These are phyloP conservation scores for Netelia virgata DNA, from an alignment of 2,888 invertebrate genomes.

Conservation along the genomic window DNA sequence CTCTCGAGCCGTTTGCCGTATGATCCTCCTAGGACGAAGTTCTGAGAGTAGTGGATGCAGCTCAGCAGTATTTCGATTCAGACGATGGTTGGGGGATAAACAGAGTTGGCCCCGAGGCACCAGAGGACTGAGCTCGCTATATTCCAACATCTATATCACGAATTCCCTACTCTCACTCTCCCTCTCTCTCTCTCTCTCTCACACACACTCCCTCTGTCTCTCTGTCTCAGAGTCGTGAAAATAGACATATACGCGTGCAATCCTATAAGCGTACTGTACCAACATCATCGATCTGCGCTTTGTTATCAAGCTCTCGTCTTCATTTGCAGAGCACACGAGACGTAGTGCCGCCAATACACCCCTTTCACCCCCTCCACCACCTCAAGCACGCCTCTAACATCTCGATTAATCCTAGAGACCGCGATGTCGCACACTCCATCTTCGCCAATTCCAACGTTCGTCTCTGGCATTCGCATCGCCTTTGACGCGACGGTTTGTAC, in stretches of 20 bases:
- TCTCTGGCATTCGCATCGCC: conserved; percentile 21
- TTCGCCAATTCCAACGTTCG: conserved; percentile 4
- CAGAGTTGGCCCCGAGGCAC: background rate
- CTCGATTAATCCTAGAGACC: conserved; percentile 44
- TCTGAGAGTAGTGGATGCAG: background rate
- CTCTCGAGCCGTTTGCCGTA: background rate
- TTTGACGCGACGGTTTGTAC: conserved; percentile 27
- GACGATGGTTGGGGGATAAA: background rate
- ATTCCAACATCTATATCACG: background rate
- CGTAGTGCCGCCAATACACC: background rate
- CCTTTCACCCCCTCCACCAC: background rate
- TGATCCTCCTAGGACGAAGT: conserved; percentile 2
- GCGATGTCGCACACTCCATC: conserved; percentile 39
- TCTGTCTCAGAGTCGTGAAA: no score
- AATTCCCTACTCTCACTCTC: no score
- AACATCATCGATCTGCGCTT: conserved; percentile 60
- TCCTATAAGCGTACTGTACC: conserved; percentile 24
- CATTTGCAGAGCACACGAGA: conserved; percentile 61
- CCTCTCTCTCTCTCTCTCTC: no score
- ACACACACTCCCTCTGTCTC: no score
- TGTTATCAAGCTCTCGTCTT: conserved; percentile 62
- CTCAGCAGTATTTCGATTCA: no score
- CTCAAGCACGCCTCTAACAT: conserved; percentile 11
- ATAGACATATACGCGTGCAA: no score
- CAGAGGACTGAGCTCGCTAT: background rate